Evolutionary conservation across 2,888 invertebrate genomes (phyloP).

Genomic region (Metopia argyrocephala): DNA sequence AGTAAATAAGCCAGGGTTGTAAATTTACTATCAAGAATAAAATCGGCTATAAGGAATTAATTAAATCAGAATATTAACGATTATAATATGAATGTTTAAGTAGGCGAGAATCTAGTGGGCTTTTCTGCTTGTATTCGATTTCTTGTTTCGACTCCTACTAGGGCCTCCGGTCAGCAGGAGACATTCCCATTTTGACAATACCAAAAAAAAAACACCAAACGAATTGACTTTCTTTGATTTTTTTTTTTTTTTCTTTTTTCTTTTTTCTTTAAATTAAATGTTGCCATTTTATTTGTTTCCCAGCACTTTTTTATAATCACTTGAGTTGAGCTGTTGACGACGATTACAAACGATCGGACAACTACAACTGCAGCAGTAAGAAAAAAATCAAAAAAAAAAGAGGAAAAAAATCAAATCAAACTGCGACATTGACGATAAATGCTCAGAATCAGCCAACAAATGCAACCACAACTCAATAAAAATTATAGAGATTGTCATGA

Average conservation of each 20-base stretch:
- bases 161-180: background rate
- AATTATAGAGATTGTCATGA: slow-evolving; percentile 1
- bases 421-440: slow-evolving; percentile 39
- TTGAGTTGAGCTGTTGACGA: slow-evolving; percentile 27
- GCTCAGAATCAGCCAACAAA: slow-evolving; percentile 22
- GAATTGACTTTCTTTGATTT: slow-evolving; percentile 1
- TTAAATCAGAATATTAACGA: too few species aligned
- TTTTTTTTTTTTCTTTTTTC: slow-evolving; percentile 3
- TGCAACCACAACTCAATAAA: background rate
- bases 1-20: too few species aligned
- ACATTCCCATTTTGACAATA: slow-evolving; percentile 4
- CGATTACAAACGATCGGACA: slow-evolving; percentile 13
- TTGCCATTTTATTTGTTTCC: slow-evolving; percentile 56
- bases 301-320: slow-evolving; percentile 46
- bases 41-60: too few species aligned
- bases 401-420: slow-evolving; percentile 12
- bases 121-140: too few species aligned
- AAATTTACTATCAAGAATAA: too few species aligned
- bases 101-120: too few species aligned
- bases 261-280: slow-evolving; percentile 21
- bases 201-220: slow-evolving; percentile 40
- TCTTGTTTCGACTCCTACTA: too few species aligned
- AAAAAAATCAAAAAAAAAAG: background rate
- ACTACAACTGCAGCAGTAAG: background rate
- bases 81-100: too few species aligned